Evolutionary conservation across 2,797 vertebrate genomes (phyloP).

Genomic region (Microhierax caerulescens): DNA sequence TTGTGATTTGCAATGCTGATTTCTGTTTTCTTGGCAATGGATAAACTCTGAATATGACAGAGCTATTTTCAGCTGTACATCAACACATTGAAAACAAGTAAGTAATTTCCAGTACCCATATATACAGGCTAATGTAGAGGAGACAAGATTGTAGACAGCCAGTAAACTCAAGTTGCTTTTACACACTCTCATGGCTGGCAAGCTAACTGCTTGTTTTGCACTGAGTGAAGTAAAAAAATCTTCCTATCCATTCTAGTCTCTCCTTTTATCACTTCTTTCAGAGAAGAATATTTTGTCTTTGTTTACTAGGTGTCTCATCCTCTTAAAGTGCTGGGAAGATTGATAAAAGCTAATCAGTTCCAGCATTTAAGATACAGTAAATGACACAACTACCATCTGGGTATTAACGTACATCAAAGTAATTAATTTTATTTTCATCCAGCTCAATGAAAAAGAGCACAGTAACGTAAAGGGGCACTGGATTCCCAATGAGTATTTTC

Average conservation of each 20-base stretch:
- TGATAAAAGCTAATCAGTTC: slow-evolving; percentile 34
- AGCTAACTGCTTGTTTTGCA: background rate
- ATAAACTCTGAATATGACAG: background rate
- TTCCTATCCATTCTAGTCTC: slow-evolving; percentile 32
- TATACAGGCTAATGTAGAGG: background rate
- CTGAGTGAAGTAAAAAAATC: slow-evolving; percentile 8
- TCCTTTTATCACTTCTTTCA: slow-evolving; percentile 40
- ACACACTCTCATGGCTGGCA: background rate
- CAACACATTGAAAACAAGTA: background rate
- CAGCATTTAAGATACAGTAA: slow-evolving; percentile 45
- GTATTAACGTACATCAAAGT: slow-evolving; percentile 11
- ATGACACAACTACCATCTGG: slow-evolving; percentile 16
- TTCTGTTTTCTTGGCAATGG: background rate
- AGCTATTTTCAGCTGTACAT: background rate
- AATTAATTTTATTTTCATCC: slow-evolving; percentile 15
- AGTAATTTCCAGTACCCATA: background rate
- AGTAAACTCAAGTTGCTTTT: background rate
- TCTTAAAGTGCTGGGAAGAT: background rate
- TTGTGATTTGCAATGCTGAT: background rate
- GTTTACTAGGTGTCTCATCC: slow-evolving; percentile 28
- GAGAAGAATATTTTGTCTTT: slow-evolving; percentile 56
- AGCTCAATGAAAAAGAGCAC: slow-evolving; percentile 5
- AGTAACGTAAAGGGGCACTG: background rate
- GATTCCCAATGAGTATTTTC: background rate
- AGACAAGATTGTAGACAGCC: background rate